Conservation (phyloP, 2,797 vertebrate species). For the Sebastes iracundus region DNA sequence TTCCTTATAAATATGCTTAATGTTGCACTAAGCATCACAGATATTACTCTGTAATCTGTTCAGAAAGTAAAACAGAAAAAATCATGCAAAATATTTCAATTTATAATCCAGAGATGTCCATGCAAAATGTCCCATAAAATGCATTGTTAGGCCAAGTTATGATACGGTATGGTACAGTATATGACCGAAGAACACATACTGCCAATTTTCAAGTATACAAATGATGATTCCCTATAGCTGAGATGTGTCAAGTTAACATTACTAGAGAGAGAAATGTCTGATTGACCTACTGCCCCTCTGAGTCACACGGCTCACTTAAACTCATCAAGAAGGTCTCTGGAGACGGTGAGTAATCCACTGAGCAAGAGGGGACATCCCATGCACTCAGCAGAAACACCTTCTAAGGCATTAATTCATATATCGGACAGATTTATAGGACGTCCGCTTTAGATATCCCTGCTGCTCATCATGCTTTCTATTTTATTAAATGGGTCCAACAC, state of each 20-base stretch:
- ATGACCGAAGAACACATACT: neutral
- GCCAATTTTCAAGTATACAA: neutral
- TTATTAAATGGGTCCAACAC: neutral
- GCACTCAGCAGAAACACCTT: slow-evolving; percentile 58
- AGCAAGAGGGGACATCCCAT: neutral
- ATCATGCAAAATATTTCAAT: neutral
- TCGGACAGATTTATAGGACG: neutral
- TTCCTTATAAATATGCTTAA: neutral
- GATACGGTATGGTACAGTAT: accelerated
- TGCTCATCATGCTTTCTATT: neutral
- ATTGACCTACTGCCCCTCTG: neutral
- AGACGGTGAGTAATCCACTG: slow-evolving; percentile 11
- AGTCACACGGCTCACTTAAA: slow-evolving; percentile 3
- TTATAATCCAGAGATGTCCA: neutral
- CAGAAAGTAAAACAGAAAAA: neutral
- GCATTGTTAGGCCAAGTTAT: neutral
- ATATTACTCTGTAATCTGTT: neutral
- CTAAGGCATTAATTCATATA: slow-evolving; percentile 37
- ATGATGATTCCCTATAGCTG: neutral
- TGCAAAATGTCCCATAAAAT: neutral
- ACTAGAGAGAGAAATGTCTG: neutral
- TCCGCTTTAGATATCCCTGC: neutral
- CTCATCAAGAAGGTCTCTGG: neutral
- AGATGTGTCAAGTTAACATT: neutral
- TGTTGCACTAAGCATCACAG: neutral